phyloP scores from a whole-genome alignment of 1,140 invertebrate genomes.

The Penaeus chinensis region DNA sequence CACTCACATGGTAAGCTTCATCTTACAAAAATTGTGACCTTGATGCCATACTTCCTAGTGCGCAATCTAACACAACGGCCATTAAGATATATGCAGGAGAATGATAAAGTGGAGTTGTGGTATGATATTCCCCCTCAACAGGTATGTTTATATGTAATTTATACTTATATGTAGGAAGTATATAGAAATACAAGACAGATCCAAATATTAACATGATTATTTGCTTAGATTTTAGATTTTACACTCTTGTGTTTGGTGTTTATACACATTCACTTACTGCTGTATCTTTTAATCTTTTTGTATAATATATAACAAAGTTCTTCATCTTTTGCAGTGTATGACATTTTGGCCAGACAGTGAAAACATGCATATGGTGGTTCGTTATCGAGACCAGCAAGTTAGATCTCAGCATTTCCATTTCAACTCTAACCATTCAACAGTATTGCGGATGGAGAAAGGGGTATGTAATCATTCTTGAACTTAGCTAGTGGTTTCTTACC shows the following conservation, averaged over 20 bases:
- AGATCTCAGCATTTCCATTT: conserved; percentile 83
- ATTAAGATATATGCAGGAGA: conserved; percentile 86
- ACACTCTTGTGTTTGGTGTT: not conserved
- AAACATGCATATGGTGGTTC: conserved; percentile 83
- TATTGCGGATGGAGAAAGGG: conserved; percentile 85
- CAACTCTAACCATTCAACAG: conserved; percentile 77
- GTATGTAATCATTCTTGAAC: conserved; percentile 69
- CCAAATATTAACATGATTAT: too few species aligned
- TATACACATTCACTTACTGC: not conserved
- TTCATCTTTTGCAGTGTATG: conserved; percentile 70
- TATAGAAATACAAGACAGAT: not conserved
- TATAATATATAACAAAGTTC: not conserved
- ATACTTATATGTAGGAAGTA: not conserved
- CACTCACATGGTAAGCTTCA: conserved; percentile 70
- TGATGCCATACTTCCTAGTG: conserved; percentile 86
- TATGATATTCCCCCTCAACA: conserved; percentile 79
- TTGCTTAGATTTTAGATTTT: not conserved
- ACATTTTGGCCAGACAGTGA: conserved; percentile 86
- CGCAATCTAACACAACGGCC: conserved; percentile 79
- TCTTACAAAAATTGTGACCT: conserved; percentile 85
- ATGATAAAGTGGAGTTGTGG: conserved; percentile 86
- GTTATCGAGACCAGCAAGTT: conserved; percentile 80
- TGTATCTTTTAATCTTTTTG: not conserved
- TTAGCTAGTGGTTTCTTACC: too few species aligned
- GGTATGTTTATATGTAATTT: conserved; percentile 65